Conservation (phyloP, 2,113 vertebrate genomes). For the Syngnathus floridae region DNA sequence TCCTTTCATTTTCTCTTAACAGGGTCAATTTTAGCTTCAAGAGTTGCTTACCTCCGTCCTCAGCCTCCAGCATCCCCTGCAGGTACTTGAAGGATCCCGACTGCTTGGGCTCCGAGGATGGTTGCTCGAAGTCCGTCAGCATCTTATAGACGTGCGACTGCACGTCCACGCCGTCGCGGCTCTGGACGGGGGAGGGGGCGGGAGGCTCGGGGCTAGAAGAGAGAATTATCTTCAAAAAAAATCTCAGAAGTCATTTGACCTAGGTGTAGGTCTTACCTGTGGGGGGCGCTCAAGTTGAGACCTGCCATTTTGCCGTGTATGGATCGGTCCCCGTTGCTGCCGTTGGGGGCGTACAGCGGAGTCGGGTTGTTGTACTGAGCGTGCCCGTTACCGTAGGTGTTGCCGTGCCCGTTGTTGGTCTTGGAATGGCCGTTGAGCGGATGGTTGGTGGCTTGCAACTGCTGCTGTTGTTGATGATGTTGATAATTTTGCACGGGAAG, state of each 20-base stretch:
- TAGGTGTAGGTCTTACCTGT: constrained; percentile 69
- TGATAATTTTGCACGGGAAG: constrained; percentile 4
- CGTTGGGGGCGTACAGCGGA: constrained; percentile 68
- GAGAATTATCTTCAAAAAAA: constrained; percentile 14
- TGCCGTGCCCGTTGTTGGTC: constrained; percentile 58
- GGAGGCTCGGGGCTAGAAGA: constrained; percentile 74
- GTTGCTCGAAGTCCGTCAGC: constrained; percentile 82
- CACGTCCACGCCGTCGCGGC: constrained; percentile 70
- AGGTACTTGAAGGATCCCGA: constrained; percentile 94
- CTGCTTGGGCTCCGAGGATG: constrained; percentile 85
- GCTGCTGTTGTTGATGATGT: not conserved
- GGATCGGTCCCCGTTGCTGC: constrained; percentile 64
- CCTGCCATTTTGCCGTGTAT: constrained; percentile 79
- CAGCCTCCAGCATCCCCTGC: constrained; percentile 91
- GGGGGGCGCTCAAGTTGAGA: constrained; percentile 75
- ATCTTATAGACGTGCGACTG: constrained; percentile 95
- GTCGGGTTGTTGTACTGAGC: constrained; percentile 76
- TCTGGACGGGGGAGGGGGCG: constrained; percentile 60
- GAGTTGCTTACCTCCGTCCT: constrained; percentile 76
- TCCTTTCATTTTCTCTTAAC: not conserved
- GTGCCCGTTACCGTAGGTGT: constrained; percentile 35
- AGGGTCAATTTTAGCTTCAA: too few species aligned
- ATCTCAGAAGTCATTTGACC: not conserved
- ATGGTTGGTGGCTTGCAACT: constrained; percentile 24
- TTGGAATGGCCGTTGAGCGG: constrained; percentile 68